Evolutionary conservation across 2,888 invertebrate species (phyloP), one percentile per base, ranked within the genome.

Genomic region (Lepas anatifera): DNA sequence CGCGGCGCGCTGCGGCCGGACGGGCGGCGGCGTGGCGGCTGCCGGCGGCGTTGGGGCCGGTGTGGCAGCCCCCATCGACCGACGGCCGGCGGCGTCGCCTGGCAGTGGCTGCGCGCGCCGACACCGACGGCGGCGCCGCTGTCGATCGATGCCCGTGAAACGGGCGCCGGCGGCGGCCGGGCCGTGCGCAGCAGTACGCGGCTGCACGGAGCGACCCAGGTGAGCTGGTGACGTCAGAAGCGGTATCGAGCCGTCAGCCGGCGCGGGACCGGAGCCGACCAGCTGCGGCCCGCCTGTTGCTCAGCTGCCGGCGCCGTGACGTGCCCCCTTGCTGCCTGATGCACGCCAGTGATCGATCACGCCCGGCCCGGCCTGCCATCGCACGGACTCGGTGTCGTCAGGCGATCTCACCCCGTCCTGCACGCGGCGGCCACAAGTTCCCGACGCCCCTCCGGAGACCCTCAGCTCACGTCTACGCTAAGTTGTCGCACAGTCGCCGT

Each of bases 121-220:
- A 25, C n/a, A 4, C 48, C 48, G 48, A n/a, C 48, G n/a, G 7
- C n/a, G n/a, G n/a, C n/a, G 48, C 48, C n/a, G n/a, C n/a, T 8
- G 35, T 22, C 58, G 58, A 35, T 58, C 58, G 58, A 58, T 58
- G 58, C 35, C 58, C 58, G 58, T 58, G 58, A 58, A 58, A 58
- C 58, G 35, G 48, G 58, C 32, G 22, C 4, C 35, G 27, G 52
- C 52, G 22, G n/a, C 41, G 41, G 41, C 41, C 41, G 41, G 41
- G 41, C 41, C 41, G 41, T 16, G 11, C 11, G 16, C 41, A 16
- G 41, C 4, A 10, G 41, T 41, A 16, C n/a, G n/a, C n/a, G n/a
- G n/a, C n/a, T n/a, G n/a, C n/a, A n/a, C n/a, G n/a, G n/a, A n/a
- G n/a, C n/a, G 52, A 13, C 52, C 16, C 58, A 58, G 58, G 58